Percentiles rank a stretch among this genome's conserved stretches.
phyloP scores from a whole-genome alignment of 2,113 vertebrate species.

The Lamprotornis superbus region DNA sequence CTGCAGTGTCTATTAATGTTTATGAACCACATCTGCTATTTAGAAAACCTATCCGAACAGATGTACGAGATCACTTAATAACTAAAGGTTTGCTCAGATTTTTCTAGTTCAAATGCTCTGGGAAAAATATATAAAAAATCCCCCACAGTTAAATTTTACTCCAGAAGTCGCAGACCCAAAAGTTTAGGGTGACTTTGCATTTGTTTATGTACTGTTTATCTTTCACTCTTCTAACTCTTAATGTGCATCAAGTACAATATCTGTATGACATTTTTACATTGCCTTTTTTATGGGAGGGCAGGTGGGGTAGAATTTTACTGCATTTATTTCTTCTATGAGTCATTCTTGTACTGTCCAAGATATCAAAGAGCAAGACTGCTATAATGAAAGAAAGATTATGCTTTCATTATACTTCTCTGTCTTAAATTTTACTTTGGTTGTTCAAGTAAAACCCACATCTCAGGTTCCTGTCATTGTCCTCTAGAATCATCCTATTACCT shows the following conservation, averaged over 20 bases:
- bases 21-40: not conserved
- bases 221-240: not conserved
- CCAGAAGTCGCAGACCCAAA: not conserved
- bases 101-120: not conserved
- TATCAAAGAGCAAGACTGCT: not conserved
- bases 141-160: accelerated
- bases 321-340: not conserved
- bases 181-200: not conserved
- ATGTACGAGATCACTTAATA: not conserved
- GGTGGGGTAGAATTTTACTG: not conserved
- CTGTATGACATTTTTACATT: not conserved
- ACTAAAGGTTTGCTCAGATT: not conserved
- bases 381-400: not conserved
- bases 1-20: not conserved
- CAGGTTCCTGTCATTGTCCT: not conserved
- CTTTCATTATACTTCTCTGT: not conserved
- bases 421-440: not conserved
- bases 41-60: not conserved
- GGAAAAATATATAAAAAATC: accelerated
- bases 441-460: not conserved
- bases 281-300: not conserved
- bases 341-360: not conserved
- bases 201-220: not conserved
- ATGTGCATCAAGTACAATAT: not conserved
- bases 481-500: not conserved